Percentiles rank a stretch among this genome's conserved stretches.
phyloP scores from a whole-genome alignment of 2,888 invertebrate genomes.

The Ormyrus thymus region DNA sequence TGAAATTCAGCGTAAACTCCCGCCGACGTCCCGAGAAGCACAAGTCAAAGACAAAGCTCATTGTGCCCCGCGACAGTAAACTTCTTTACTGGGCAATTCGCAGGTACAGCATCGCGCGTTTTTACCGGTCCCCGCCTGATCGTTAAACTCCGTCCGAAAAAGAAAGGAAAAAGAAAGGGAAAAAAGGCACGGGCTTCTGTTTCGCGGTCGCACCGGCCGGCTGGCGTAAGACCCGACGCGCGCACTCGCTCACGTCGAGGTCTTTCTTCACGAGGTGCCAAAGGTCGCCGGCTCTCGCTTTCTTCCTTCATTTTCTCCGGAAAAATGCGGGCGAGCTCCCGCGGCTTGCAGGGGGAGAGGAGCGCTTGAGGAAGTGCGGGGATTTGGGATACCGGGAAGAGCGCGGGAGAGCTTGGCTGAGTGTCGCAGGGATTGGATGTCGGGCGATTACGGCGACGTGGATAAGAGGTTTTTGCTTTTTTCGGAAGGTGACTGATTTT shows the following conservation, averaged over 20 bases:
- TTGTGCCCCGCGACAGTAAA: conserved; percentile 22
- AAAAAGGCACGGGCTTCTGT: conserved; percentile 11
- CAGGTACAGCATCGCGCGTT: conserved; percentile 11
- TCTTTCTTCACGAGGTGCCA: too few species aligned
- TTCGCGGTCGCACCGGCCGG: background rate
- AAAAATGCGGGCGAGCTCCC: background rate
- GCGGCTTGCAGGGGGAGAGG: background rate
- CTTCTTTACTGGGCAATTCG: conserved; percentile 5
- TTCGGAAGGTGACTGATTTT: too few species aligned
- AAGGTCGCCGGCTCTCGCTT: background rate
- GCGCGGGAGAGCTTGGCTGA: too few species aligned
- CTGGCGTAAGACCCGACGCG: background rate
- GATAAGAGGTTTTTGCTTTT: too few species aligned
- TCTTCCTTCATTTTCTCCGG: background rate
- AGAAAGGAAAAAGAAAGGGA: too few species aligned
- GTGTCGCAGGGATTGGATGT: too few species aligned
- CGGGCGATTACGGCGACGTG: too few species aligned
- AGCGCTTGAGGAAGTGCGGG: background rate
- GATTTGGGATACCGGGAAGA: too few species aligned
- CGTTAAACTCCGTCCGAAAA: background rate
- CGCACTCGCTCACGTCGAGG: too few species aligned
- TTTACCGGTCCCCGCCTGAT: background rate
- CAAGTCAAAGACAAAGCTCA: background rate
- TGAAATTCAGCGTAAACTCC: conserved; percentile 35
- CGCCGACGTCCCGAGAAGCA: background rate